A percentile compares a stretch with the other conserved stretches of the same genome.
These are phyloP conservation scores for Chamaedrilus cognettii DNA, from an alignment of 2,888 invertebrate species.

Conservation along the genomic window DNA sequence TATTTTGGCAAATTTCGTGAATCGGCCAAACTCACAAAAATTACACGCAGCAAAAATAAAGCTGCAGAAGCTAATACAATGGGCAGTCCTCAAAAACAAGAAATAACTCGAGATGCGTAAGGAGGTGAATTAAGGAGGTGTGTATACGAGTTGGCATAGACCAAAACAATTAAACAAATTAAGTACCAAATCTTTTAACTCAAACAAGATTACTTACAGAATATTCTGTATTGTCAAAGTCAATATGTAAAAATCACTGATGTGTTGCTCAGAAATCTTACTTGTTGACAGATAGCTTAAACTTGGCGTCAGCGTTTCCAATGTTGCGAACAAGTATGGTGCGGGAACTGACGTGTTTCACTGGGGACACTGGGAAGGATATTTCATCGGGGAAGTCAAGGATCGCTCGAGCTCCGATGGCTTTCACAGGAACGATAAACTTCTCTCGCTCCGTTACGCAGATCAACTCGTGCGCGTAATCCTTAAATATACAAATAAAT, in stretches of 20 bases:
- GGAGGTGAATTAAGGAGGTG: no score
- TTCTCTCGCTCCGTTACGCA: constrained; percentile 60
- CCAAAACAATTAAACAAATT: constrained; percentile 2
- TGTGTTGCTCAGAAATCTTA: no score
- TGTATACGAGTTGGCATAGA: no score
- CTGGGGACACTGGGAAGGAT: constrained; percentile 63
- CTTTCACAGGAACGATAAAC: constrained; percentile 61
- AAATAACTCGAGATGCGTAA: no score
- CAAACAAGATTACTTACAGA: background rate
- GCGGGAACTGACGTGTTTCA: constrained; percentile 63
- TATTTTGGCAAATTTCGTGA: no score
- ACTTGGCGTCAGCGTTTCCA: constrained; percentile 63
- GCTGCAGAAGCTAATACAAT: no score
- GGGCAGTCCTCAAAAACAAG: no score
- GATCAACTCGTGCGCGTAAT: constrained; percentile 59
- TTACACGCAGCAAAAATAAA: no score
- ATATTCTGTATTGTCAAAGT: background rate
- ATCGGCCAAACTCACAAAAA: no score
- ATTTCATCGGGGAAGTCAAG: constrained; percentile 68
- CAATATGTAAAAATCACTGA: no score
- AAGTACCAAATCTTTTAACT: background rate
- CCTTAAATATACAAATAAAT: constrained; percentile 42
- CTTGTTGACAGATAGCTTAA: constrained; percentile 61
- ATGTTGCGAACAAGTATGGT: constrained; percentile 65
- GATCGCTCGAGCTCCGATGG: constrained; percentile 65